Evolutionary conservation across 2,113 vertebrate genomes (phyloP), one percentile per base, ranked within the genome.

Genomic region (Chascanopsetta lugubris): DNA sequence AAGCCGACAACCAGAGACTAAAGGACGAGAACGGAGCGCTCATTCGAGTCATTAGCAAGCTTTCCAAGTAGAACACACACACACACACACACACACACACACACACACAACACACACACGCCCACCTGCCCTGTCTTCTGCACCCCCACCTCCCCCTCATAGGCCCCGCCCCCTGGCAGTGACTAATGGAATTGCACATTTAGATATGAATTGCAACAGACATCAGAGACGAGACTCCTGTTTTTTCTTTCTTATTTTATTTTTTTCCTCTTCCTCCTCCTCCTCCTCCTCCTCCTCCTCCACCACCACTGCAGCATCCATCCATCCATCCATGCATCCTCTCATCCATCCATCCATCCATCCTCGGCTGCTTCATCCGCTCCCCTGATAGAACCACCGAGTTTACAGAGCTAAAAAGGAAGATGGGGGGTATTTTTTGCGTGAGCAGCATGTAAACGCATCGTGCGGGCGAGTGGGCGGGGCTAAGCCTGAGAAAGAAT

Each of bases 1-100:
- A 99, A 94, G 95, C 96, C 85, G 97, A 99, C 93, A 99, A 99
- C 95, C 97, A 99, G 96, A 96, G 97, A 93, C 94, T 99, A 94
- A 99, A 99, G 91, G 97, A 99, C 85, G 97, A 99, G 92, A 99
- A 99, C 56, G 97, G 97, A 75, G 88, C 88, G 1, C 88, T 89
- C 86, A 89, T 89, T 75, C 88, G 88, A 79, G 88, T 89, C 79
- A 89, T 89, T 88, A 89, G 88, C 88, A 89, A 89, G 84, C 88
- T 89, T 77, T 89, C 88, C 69, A 89, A 89, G 88, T 89, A 89
- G 88, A 86, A 26, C 75, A 56, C n/a, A 42, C 8, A 9, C n/a
- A 48, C 40, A 38, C 26, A 50, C 64, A 9, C n/a, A 48, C 40
- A 38, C 26, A 50, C 64, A 26, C 75, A 56, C n/a, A 42, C 8